Base-by-base conservation (phyloP, 2,888 invertebrate genomes). In the Tachystola acroxantha region DNA sequence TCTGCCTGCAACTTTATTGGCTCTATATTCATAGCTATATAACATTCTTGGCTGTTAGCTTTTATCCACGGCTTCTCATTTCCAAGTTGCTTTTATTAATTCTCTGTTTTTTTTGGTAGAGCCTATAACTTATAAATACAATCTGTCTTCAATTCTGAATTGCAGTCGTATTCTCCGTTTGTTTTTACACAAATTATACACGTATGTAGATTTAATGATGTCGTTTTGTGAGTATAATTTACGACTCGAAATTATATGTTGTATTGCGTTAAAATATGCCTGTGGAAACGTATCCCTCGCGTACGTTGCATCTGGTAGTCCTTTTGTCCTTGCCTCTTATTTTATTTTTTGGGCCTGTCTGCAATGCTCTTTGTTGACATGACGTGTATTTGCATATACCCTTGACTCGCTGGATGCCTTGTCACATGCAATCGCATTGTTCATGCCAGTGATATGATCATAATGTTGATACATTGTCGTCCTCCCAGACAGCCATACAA, bases 331-430 rank as follows among this genome's bases (percentile, higher is more conserved):
- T 53, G 46, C 49, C 47, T 39, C 48, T 58, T 56, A 49, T 60
- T 65, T 68, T 65, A 58, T 48, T 64, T 72, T 74, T 71, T 65
- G 64, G 65, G 53, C 46, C 52, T 40, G 57, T 50, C 53, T 51
- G 63, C 66, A 63, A 61, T 70, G 60, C 60, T 60, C 64, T 72
- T 69, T 70, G 65, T 69, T 64, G 70, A 69, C 53, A 64, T 70
- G 72, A 65, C 58, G 59, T 53, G 48, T 65, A 79, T 80, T 78
- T 80, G 64, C 77, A 77, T 79, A 72, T 67, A 68, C 64, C 73
- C 69, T 77, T 75, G 71, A 63, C 57, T 66, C 50, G 48, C 53
- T 63, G 54, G 60, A 59, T 65, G 64, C 53, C 55, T 66, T 65
- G 67, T 66, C 68, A 70, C 60, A 63, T 60, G 60, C 60, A 57